Conservation (phyloP, 2,113 vertebrate species). For the Campylomormyrus tamandua region DNA sequence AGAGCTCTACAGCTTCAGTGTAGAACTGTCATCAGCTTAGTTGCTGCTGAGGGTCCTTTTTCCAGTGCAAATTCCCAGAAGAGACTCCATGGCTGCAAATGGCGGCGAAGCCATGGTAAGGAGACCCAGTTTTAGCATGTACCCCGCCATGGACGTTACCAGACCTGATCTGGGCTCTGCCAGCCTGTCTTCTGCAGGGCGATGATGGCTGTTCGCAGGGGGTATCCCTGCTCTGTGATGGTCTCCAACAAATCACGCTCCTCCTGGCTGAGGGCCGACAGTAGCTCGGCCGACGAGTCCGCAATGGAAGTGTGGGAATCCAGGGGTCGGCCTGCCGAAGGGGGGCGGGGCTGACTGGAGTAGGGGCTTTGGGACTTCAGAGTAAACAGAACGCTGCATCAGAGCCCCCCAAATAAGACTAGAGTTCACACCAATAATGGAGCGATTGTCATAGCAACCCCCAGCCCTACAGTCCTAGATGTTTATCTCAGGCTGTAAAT, state of each 20-base stretch:
- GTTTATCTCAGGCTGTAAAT: not conserved
- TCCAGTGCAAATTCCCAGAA: not conserved
- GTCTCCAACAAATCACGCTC: constrained; percentile 76
- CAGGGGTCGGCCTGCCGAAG: constrained; percentile 13
- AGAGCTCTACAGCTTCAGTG: not conserved
- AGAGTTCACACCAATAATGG: not conserved
- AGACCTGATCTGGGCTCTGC: constrained; percentile 77
- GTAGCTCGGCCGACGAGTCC: constrained; percentile 69
- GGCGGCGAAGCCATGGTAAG: not conserved
- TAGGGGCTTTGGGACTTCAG: constrained; percentile 66
- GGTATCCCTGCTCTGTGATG: constrained; percentile 73
- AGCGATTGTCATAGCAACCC: not conserved
- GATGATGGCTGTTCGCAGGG: constrained; percentile 72
- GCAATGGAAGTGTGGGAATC: constrained; percentile 35
- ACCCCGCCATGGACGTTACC: constrained; percentile 21
- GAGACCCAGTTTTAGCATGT: not conserved
- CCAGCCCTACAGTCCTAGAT: not conserved
- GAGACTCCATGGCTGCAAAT: not conserved
- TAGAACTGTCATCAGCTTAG: not conserved
- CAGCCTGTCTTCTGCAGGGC: constrained; percentile 81
- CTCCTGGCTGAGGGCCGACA: constrained; percentile 77
- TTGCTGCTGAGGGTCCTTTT: not conserved
- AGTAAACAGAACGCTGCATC: constrained; percentile 23
- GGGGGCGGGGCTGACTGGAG: constrained; percentile 46
- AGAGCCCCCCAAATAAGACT: not conserved